Percentiles rank a stretch among this genome's conserved stretches.
Evolutionary conservation across 2,888 invertebrate species (phyloP).

Genomic region (Atrina japonica): DNA sequence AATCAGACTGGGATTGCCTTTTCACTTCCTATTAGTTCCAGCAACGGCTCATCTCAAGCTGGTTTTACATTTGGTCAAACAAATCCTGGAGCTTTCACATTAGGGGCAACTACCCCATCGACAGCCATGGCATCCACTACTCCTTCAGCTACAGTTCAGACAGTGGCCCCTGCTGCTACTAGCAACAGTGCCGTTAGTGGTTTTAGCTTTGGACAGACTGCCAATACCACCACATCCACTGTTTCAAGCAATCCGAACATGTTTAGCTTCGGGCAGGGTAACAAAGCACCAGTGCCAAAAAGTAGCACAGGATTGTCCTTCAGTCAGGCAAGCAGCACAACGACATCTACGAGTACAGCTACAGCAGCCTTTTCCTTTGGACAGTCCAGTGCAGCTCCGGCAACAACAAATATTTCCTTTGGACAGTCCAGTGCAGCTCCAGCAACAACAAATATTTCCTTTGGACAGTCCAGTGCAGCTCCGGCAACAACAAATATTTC

Average conservation of each 20-base stretch:
- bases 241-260: no score
- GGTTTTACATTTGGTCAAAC: neutral
- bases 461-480: constrained; percentile 5
- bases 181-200: constrained; percentile 15
- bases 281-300: no score
- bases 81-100: constrained; percentile 3
- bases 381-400: neutral
- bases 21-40: neutral
- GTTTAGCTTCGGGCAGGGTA: no score
- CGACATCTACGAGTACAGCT: neutral
- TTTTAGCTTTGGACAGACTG: constrained; percentile 29
- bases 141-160: constrained; percentile 33
- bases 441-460: neutral
- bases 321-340: neutral
- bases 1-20: neutral
- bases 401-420: constrained; percentile 17
- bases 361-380: neutral
- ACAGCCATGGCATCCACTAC: constrained; percentile 12
- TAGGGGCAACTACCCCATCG: neutral
- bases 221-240: constrained; percentile 3
- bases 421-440: constrained; percentile 18
- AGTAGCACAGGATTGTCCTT: no score
- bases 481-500: constrained; percentile 2
- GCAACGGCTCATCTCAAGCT: neutral
- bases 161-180: constrained; percentile 25